Evolutionary conservation across 2,888 invertebrate species (phyloP), one percentile per base, ranked within the genome.

Genomic region (Allolobophora icterica): DNA sequence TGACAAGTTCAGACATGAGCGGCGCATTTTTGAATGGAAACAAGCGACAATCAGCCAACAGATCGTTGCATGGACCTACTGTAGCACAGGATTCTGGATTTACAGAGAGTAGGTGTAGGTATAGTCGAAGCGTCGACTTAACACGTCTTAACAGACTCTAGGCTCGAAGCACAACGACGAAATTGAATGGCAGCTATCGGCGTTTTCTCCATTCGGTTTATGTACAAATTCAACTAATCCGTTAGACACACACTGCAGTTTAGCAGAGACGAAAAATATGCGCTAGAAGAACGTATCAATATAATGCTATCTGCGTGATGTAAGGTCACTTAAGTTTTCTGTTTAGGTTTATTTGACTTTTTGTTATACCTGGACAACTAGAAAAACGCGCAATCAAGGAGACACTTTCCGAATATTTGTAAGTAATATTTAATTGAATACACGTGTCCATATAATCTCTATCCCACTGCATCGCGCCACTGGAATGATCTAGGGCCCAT

Each of bases 1-100:
- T n/a, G 71, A 71, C 71, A 71, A 71, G 71, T 71, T 71, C 71
- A 71, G 71, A n/a, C 71, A 71, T n/a, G 71, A 71, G 71, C n/a
- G 71, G 8, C n/a, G 71, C 71, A 71, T 8, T 71, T 58, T 71
- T 71, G 6, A 71, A n/a, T 30, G 71, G 71, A 71, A 71, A 30
- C 71, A n/a, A 71, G 30, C 71, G 52, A 45, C 45, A 15, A 45
- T 13, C 45, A 45, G 15, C 52, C 52, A n/a, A n/a, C 71, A 71
- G 52, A 71, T 30, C 71, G n/a, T 71, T 71, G n/a, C 71, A n/a
- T 71, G 71, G n/a, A 71, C 30, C n/a, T n/a, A 71, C 71, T 30
- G 71, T n/a, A n/a, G 71, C 71, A 21, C 1, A 71, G 71, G 8
- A 71, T 71, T 71, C 71, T 71, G 71, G n/a, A 71, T 71, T 71